Percentiles rank a stretch among this genome's conserved stretches.
Conservation (phyloP, 2,797 vertebrate genomes). For the Discoglossus pictus region DNA sequence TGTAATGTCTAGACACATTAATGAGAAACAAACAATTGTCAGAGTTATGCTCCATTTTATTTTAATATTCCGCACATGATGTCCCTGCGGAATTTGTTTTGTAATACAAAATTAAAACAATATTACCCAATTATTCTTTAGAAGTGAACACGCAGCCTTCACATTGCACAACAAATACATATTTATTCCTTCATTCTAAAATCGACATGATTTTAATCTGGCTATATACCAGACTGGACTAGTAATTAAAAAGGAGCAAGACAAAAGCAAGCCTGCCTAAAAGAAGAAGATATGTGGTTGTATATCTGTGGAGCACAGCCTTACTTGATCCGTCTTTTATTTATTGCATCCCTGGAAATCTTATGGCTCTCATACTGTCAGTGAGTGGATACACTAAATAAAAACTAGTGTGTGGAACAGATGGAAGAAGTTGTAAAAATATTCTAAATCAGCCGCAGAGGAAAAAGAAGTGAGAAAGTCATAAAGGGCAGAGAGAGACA, state of each 20-base stretch:
- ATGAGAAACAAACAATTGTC: constrained; percentile 3
- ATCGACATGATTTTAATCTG: too few relatives aligned
- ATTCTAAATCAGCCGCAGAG: constrained; percentile 8
- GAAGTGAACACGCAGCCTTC: background rate
- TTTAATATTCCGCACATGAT: background rate
- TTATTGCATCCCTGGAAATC: too few relatives aligned
- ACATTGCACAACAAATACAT: background rate
- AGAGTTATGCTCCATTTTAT: background rate
- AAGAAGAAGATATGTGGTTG: too few relatives aligned
- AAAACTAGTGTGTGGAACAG: background rate
- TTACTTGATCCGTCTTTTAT: too few relatives aligned
- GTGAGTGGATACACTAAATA: background rate
- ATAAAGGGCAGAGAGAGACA: constrained; percentile 34
- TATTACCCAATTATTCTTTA: constrained; percentile 1
- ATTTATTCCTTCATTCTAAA: constrained; percentile 7
- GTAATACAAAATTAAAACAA: constrained; percentile 6
- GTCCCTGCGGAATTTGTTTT: background rate
- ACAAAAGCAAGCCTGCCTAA: too few relatives aligned
- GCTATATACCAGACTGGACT: too few relatives aligned
- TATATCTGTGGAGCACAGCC: too few relatives aligned
- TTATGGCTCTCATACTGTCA: too few relatives aligned
- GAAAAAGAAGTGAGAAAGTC: constrained; percentile 43
- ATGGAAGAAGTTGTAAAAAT: constrained; percentile 26
- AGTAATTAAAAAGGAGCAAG: too few relatives aligned
- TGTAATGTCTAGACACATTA: constrained; percentile 14